These are phyloP conservation scores for Muscicapa comitata DNA, from an alignment of 2,797 vertebrate species.

Conservation along the genomic window DNA sequence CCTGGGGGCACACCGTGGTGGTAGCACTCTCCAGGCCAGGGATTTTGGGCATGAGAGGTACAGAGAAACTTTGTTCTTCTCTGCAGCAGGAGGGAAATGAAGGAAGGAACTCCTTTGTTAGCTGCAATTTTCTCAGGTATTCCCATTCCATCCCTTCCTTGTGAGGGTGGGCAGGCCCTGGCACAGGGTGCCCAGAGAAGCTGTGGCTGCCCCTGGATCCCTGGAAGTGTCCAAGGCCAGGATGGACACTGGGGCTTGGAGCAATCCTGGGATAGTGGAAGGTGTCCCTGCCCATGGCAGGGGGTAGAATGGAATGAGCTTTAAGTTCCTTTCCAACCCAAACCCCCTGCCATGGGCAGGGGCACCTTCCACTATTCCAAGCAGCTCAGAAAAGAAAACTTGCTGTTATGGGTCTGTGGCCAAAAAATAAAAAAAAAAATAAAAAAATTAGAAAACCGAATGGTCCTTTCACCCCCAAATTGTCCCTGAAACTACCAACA, in stretches of 20 bases:
- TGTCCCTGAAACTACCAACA: not conserved
- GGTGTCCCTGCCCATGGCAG: not conserved
- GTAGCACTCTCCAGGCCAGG: not conserved
- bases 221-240: not conserved
- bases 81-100: not conserved
- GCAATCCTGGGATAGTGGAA: accelerated
- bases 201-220: not conserved
- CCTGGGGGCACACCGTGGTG: not conserved
- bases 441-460: not conserved
- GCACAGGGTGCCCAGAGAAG: not conserved
- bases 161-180: accelerated
- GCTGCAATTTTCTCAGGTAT: not conserved
- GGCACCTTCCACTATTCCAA: not conserved
- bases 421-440: no score
- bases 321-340: not conserved
- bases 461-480: not conserved
- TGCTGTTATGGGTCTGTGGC: not conserved
- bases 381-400: not conserved
- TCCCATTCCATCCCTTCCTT: not conserved
- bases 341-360: not conserved
- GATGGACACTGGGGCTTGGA: not conserved
- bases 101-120: not conserved
- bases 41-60: not conserved
- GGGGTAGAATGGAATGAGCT: accelerated
- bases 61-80: not conserved